Conservation (phyloP, 2,113 vertebrate genomes). For the Tetraodon nigroviridis region DNA sequence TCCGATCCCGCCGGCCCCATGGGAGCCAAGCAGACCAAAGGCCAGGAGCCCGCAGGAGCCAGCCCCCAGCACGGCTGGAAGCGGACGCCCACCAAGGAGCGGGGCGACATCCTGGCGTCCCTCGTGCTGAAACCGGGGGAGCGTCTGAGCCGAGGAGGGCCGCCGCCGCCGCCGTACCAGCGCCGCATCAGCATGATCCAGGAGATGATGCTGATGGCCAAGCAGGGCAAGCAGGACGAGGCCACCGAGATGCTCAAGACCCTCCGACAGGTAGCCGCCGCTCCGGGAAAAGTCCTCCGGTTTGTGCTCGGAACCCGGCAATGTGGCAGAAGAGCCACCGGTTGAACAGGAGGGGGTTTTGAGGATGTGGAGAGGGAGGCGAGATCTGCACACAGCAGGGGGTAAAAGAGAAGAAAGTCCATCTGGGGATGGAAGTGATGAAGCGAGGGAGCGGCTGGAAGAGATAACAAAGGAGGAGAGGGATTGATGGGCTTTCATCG, state of each 20-base stretch:
- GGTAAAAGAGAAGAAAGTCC: conserved; percentile 7
- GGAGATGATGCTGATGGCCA: conserved; percentile 91
- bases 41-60: conserved; percentile 70
- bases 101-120: conserved; percentile 82
- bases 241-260: conserved; percentile 89
- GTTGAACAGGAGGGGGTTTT: conserved; percentile 23
- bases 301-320: neutral
- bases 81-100: conserved; percentile 73
- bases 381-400: neutral
- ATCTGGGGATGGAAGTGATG: neutral
- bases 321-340: conserved; percentile 51
- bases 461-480: neutral
- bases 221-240: conserved; percentile 89
- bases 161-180: conserved; percentile 89
- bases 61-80: conserved; percentile 80
- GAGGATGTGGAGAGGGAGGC: neutral
- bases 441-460: neutral
- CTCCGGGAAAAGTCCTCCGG: neutral
- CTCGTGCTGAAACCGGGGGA: conserved; percentile 86
- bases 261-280: conserved; percentile 84
- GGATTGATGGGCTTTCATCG: neutral
- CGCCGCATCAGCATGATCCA: conserved; percentile 90
- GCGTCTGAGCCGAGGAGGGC: conserved; percentile 75
- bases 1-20: conserved; percentile 61
- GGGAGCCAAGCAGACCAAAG: conserved; percentile 92